phyloP scores from a whole-genome alignment of 2,113 vertebrate genomes.

The Grammomys dolichurus region DNA sequence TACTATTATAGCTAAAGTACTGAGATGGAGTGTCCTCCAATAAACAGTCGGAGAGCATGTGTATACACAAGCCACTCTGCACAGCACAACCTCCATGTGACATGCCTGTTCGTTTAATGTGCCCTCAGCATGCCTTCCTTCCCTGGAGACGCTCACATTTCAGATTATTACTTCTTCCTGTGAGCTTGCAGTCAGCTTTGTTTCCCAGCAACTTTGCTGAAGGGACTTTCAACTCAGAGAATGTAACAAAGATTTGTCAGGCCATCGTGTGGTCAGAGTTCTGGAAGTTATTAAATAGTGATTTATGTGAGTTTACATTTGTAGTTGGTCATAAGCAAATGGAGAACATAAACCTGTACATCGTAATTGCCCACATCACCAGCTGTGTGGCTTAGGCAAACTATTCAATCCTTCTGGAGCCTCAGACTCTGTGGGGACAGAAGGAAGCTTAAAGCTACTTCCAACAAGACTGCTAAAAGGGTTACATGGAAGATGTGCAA shows the following conservation, averaged over 20 bases:
- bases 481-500: background rate
- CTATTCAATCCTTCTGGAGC: background rate
- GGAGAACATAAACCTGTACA: background rate
- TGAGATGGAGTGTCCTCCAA: background rate
- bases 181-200: background rate
- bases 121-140: background rate
- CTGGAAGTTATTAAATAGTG: conserved; percentile 14
- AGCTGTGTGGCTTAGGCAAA: background rate
- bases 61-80: background rate
- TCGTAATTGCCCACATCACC: background rate
- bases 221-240: background rate
- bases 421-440: background rate
- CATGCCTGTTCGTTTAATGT: background rate
- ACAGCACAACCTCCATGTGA: background rate
- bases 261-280: background rate
- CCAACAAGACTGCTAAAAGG: background rate
- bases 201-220: background rate
- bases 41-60: background rate
- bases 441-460: background rate
- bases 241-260: background rate
- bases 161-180: background rate
- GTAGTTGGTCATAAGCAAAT: background rate
- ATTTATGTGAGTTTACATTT: background rate
- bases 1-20: background rate
- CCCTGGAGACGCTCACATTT: background rate